A percentile compares a stretch with the other conserved stretches of the same genome.
These are phyloP conservation scores for Struthio camelus DNA, from an alignment of 2,113 vertebrate genomes.

Conservation along the genomic window DNA sequence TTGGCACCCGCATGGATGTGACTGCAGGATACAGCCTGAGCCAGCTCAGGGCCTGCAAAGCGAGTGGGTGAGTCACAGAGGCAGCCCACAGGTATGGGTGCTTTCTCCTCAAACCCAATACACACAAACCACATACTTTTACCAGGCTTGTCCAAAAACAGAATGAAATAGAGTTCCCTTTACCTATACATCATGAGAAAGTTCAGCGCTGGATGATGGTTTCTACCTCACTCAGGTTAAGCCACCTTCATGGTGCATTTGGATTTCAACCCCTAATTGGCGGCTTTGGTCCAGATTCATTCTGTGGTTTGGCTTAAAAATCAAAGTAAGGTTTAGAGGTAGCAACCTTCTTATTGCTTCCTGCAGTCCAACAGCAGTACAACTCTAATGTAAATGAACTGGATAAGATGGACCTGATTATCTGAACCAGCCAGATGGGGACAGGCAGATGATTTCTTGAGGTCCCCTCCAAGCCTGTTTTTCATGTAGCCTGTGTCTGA, in stretches of 20 bases:
- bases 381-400: not conserved
- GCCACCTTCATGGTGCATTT: not conserved
- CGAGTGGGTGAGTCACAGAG: not conserved
- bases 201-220: not conserved
- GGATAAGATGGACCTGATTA: not conserved
- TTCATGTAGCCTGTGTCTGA: not conserved
- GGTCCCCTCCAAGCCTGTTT: not conserved
- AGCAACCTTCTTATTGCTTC: not conserved
- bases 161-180: not conserved
- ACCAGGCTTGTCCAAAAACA: not conserved
- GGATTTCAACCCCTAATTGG: not conserved
- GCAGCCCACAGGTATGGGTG: not conserved
- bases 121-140: not conserved
- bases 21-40: not conserved
- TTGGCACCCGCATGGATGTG: not conserved
- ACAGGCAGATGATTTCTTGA: not conserved
- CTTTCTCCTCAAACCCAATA: not conserved
- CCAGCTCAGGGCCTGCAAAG: not conserved
- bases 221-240: slow-evolving; percentile 13
- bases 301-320: not conserved
- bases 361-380: not conserved
- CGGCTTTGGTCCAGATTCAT: slow-evolving; percentile 4
- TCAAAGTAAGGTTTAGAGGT: not conserved
- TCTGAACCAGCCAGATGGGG: not conserved
- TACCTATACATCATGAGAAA: accelerated